A percentile compares a stretch with the other conserved stretches of the same genome.
phyloP scores from a whole-genome alignment of 1,140 invertebrate species.

The Aricia agestis region DNA sequence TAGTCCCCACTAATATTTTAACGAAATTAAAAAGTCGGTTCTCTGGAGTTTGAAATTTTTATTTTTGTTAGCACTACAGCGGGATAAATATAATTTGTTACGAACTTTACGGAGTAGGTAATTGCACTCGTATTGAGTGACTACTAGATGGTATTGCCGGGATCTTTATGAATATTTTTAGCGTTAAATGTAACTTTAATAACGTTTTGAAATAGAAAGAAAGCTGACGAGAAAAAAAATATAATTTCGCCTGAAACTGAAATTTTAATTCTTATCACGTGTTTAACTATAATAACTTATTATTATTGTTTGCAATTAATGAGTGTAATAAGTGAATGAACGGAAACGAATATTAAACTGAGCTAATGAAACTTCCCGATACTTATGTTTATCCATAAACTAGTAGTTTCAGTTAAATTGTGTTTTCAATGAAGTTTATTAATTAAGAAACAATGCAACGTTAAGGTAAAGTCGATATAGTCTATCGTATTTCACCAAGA shows the following conservation, averaged over 20 bases:
- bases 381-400: not conserved
- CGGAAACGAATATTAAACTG: not conserved
- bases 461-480: slow-evolving; percentile 1
- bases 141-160: not conserved
- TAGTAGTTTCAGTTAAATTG: not conserved
- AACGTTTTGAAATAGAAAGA: not conserved
- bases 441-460: slow-evolving; percentile 11
- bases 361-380: not conserved
- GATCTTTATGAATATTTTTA: not conserved
- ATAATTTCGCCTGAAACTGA: too few species aligned
- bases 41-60: not conserved
- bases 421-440: not conserved
- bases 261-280: too few species aligned
- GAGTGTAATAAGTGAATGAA: too few species aligned
- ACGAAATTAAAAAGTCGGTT: not conserved
- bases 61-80: slow-evolving; percentile 3
- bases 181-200: not conserved
- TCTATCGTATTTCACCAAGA: slow-evolving; percentile 16
- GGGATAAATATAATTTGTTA: not conserved
- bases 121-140: not conserved
- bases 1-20: slow-evolving; percentile 22
- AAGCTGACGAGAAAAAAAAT: too few species aligned
- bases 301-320: too few species aligned
- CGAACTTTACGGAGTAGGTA: not conserved
- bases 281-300: too few species aligned